These are phyloP conservation scores for Leptoclinus maculatus DNA, from an alignment of 2,797 vertebrate genomes.

Conservation along the genomic window DNA sequence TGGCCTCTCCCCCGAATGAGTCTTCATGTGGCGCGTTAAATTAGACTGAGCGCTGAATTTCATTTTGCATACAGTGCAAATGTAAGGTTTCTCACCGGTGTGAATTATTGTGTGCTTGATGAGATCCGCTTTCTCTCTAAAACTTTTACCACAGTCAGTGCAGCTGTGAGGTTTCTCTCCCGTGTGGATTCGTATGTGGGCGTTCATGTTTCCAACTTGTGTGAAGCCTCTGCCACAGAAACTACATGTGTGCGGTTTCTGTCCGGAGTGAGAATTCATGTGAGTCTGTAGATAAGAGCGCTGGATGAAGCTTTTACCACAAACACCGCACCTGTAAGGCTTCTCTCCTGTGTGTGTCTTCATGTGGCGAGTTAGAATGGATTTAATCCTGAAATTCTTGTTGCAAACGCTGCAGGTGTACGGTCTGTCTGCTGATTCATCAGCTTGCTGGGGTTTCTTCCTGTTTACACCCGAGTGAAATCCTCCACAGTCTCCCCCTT, in stretches of 20 bases:
- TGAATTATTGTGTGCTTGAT: conserved; percentile 61
- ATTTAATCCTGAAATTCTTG: conserved; percentile 62
- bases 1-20: conserved; percentile 63
- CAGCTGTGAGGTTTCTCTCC: conserved; percentile 66
- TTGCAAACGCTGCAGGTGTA: conserved; percentile 53
- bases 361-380: conserved; percentile 62
- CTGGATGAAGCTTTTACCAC: conserved; percentile 65
- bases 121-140: conserved; percentile 60
- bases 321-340: conserved; percentile 52
- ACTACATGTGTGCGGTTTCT: conserved; percentile 49
- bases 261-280: conserved; percentile 62
- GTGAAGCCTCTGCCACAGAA: conserved; percentile 63
- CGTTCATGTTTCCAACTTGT: conserved; percentile 62
- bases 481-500: conserved; percentile 13
- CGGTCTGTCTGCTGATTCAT: conserved; percentile 23
- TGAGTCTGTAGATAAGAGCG: conserved; percentile 61
- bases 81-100: conserved; percentile 59
- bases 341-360: conserved; percentile 64
- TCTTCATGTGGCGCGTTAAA: conserved; percentile 60
- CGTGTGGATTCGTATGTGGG: conserved; percentile 64
- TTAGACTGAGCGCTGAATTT: conserved; percentile 63
- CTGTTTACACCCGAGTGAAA: background rate
- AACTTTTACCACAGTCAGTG: conserved; percentile 52
- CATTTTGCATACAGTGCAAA: conserved; percentile 48
- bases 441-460: background rate